Conservation (phyloP, 2,797 vertebrate genomes). For the Champsocephalus gunnari region DNA sequence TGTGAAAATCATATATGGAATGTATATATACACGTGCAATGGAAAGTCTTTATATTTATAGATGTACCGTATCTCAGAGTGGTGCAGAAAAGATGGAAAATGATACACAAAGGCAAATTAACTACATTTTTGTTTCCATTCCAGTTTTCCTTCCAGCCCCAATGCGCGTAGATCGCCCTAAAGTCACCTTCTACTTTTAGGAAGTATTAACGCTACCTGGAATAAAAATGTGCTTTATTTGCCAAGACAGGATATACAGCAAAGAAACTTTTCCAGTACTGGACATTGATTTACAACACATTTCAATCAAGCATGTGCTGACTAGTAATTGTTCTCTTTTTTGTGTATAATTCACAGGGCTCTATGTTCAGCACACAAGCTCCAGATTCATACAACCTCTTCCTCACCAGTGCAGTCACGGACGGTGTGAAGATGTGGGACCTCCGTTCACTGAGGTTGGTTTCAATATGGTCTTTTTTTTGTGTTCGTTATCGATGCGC, state of each 20-base stretch:
- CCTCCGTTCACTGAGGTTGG: slow-evolving; percentile 90
- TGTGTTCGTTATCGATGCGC: neutral
- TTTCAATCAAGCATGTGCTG: slow-evolving; percentile 54
- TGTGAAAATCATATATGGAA: slow-evolving; percentile 58
- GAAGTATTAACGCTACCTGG: slow-evolving; percentile 20
- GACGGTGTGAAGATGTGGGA: slow-evolving; percentile 94
- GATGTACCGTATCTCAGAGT: slow-evolving; percentile 21
- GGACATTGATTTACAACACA: slow-evolving; percentile 42
- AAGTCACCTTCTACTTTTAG: slow-evolving; percentile 7
- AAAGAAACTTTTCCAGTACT: slow-evolving; percentile 27
- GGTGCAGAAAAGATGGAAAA: slow-evolving; percentile 55
- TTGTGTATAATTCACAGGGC: slow-evolving; percentile 81
- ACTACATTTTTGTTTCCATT: slow-evolving; percentile 47
- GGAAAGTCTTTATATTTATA: slow-evolving; percentile 56
- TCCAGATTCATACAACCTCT: slow-evolving; percentile 88
- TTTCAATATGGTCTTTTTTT: slow-evolving; percentile 19
- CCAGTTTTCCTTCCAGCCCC: slow-evolving; percentile 17
- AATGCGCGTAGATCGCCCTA: slow-evolving; percentile 13
- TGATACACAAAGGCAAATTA: slow-evolving; percentile 60
- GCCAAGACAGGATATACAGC: slow-evolving; percentile 24
- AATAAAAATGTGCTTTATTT: slow-evolving; percentile 28
- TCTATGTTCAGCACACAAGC: slow-evolving; percentile 87
- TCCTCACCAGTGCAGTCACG: slow-evolving; percentile 88
- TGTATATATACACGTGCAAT: slow-evolving; percentile 49
- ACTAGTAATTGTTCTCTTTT: slow-evolving; percentile 32